phyloP scores from a whole-genome alignment of 2,797 vertebrate species.

The Phylloscopus collybita region DNA sequence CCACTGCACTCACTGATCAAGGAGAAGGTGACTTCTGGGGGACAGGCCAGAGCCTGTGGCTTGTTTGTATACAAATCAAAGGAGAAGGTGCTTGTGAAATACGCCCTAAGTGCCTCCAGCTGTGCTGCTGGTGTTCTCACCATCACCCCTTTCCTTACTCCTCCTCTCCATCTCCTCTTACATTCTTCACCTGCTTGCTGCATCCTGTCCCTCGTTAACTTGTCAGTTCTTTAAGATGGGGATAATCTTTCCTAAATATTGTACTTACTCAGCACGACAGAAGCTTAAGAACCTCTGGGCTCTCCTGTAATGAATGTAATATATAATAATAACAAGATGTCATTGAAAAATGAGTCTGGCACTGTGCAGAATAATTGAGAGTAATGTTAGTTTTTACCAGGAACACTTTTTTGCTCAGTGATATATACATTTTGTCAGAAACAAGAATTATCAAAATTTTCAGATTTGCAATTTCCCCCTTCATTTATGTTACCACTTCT shows the following conservation, averaged over 20 bases:
- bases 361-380: slow-evolving; percentile 35
- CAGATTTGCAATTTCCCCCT: background rate
- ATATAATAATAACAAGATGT: slow-evolving; percentile 55
- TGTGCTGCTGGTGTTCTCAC: background rate
- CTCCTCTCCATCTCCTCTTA: background rate
- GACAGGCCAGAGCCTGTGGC: background rate
- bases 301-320: slow-evolving; percentile 46
- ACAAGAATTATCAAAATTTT: background rate
- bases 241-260: slow-evolving; percentile 55
- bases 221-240: background rate
- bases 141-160: background rate
- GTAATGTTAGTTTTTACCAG: slow-evolving; percentile 43
- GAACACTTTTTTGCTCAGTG: background rate
- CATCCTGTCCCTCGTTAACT: slow-evolving; percentile 14
- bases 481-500: background rate
- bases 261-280: slow-evolving; percentile 36
- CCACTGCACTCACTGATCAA: background rate
- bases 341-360: slow-evolving; percentile 51
- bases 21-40: background rate
- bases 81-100: background rate
- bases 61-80: background rate
- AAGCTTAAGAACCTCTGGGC: slow-evolving; percentile 28
- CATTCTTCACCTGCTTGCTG: background rate
- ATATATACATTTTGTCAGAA: background rate
- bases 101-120: background rate